Conservation (phyloP, 2,113 vertebrate genomes). For the Sula dactylatra region DNA sequence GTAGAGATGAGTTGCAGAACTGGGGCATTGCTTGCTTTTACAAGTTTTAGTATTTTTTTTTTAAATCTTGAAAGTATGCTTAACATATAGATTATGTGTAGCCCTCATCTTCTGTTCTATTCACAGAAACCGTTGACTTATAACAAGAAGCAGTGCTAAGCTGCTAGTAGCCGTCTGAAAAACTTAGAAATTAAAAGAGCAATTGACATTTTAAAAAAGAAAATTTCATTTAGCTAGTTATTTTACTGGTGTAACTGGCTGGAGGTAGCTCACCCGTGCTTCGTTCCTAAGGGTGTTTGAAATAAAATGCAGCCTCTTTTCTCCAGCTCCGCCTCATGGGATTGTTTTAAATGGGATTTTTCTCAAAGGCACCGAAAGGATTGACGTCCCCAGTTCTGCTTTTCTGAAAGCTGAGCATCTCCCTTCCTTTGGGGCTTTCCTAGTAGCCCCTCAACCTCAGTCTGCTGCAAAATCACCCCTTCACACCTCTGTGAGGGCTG, state of each 20-base stretch:
- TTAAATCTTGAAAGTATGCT: neutral
- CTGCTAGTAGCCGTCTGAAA: neutral
- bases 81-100: neutral
- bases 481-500: neutral
- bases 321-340: neutral
- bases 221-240: neutral
- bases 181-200: neutral
- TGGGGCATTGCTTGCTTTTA: neutral
- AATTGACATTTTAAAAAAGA: neutral
- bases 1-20: neutral
- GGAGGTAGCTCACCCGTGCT: neutral
- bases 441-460: neutral
- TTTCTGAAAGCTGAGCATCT: neutral
- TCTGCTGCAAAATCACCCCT: neutral
- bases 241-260: neutral
- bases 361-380: neutral
- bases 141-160: neutral
- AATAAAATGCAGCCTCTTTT: neutral
- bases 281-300: neutral
- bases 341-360: neutral
- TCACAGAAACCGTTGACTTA: neutral
- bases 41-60: neutral
- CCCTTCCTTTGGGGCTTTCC: neutral
- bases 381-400: neutral
- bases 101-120: neutral